Conservation (phyloP, 2,888 invertebrate species). For the Fragum sueziense region DNA sequence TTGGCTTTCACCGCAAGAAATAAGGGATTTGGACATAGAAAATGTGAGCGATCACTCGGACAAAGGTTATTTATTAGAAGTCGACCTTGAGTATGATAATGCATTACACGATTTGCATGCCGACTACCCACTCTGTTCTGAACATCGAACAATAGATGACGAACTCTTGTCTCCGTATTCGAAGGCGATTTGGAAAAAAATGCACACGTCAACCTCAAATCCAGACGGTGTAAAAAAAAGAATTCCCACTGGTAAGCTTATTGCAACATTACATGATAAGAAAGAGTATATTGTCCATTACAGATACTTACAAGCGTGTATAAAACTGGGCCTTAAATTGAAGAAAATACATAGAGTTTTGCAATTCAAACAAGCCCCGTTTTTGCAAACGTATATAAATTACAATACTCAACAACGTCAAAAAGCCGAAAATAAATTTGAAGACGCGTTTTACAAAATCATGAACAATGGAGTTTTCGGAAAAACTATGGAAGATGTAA, state of each 20-base stretch:
- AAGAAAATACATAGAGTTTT: conserved; percentile 72
- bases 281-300: conserved; percentile 4
- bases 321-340: conserved; percentile 9
- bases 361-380: conserved; percentile 67
- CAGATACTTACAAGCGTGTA: not conserved
- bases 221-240: not conserved
- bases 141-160: not conserved
- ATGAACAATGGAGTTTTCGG: conserved; percentile 76
- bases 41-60: not conserved
- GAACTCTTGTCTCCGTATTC: conserved; percentile 7
- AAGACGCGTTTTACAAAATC: conserved; percentile 73
- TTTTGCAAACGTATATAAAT: conserved; percentile 67
- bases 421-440: conserved; percentile 74
- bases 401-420: conserved; percentile 66
- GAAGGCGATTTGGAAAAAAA: not conserved
- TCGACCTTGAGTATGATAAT: not conserved
- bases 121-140: conserved; percentile 14
- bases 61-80: conserved; percentile 10
- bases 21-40: not conserved
- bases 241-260: not conserved
- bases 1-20: conserved; percentile 12
- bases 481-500: conserved; percentile 82
- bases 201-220: not conserved
- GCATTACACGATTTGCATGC: conserved; percentile 12
- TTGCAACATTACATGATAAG: not conserved